Conservation (phyloP, 2,888 invertebrate genomes). For the Abrostola triplasia region DNA sequence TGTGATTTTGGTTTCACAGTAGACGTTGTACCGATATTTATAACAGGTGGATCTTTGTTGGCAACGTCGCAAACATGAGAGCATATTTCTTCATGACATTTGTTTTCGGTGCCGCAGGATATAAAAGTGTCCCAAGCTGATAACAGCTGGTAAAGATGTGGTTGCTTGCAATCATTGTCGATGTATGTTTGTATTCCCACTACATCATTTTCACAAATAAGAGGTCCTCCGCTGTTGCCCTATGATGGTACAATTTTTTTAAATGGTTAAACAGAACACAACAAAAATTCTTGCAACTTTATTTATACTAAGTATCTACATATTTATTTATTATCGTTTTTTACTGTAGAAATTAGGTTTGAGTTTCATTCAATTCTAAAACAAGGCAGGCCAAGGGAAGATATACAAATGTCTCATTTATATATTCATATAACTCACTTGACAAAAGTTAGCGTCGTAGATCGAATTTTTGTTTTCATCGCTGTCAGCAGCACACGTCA, state of each 20-base stretch:
- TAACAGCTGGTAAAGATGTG: slow-evolving; percentile 77
- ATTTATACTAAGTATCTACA: too few species aligned
- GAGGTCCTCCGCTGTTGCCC: slow-evolving; percentile 82
- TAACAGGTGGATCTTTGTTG: slow-evolving; percentile 68
- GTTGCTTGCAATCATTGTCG: slow-evolving; percentile 73
- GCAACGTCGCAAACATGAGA: slow-evolving; percentile 66
- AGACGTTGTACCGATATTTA: slow-evolving; percentile 7
- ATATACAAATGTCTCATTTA: too few species aligned
- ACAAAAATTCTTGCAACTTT: too few species aligned
- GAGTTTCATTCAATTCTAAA: too few species aligned
- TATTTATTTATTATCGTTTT: too few species aligned
- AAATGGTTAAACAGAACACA: not conserved
- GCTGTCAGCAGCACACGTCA: slow-evolving; percentile 72
- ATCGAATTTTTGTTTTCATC: slow-evolving; percentile 62
- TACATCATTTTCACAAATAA: slow-evolving; percentile 75
- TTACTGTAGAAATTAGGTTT: too few species aligned
- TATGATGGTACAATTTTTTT: slow-evolving; percentile 48
- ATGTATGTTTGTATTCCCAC: slow-evolving; percentile 79
- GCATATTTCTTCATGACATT: slow-evolving; percentile 70
- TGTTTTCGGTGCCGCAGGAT: slow-evolving; percentile 71
- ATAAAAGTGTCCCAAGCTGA: slow-evolving; percentile 75
- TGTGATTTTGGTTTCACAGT: not conserved
- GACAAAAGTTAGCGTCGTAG: slow-evolving; percentile 69
- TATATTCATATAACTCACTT: slow-evolving; percentile 58
- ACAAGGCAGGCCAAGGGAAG: too few species aligned